Evolutionary conservation across 2,888 invertebrate genomes (phyloP), one percentile per base, ranked within the genome.

Genomic region (Mesochorus sp.): DNA sequence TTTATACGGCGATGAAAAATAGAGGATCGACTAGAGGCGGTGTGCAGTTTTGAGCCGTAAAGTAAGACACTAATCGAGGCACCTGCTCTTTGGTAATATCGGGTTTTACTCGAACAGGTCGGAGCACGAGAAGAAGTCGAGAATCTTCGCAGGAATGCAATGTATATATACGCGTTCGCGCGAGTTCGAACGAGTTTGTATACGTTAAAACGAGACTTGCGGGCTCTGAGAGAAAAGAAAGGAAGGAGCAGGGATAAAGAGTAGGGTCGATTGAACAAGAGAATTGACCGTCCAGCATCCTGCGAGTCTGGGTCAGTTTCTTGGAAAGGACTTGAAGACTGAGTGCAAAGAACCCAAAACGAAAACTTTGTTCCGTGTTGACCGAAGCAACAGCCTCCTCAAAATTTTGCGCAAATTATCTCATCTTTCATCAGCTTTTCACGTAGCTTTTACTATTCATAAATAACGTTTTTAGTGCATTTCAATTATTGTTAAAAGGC

Each of bases 41-140:
- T n/a, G 26, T 10, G 8, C n/a, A 34, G 14, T 37, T 26, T 34
- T 26, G 8, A 19, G 34, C 34, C 10, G 4, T 10, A n/a, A n/a
- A n/a, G 10, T 19, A 31, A 39, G 49, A 39, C 42, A 51, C 44
- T 53, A 28, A 24, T 28, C 31, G 34, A 14, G 47, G 61, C 72
- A 73, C 77, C 77, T 76, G 76, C 64, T 55, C 28, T 42, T 28
- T 17, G 12, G 49, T 68, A 62, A 73, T 77, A 77, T 77, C 77
- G 67, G 55, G 57, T 55, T 77, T 77, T 64, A 55, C 67, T 37
- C 68, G 67, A 73, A 73, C 72, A 37, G 67, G 34, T 61, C 53
- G 53, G 47, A 53, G 17, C 53, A 61, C 59, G 67, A 57, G 72
- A 49, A 17, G 49, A 28, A 21, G 21, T 49, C 77, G 61, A 47